Evolutionary conservation across 2,797 vertebrate species (phyloP), one percentile per base, ranked within the genome.

Genomic region (Moxostoma hubbsi): DNA sequence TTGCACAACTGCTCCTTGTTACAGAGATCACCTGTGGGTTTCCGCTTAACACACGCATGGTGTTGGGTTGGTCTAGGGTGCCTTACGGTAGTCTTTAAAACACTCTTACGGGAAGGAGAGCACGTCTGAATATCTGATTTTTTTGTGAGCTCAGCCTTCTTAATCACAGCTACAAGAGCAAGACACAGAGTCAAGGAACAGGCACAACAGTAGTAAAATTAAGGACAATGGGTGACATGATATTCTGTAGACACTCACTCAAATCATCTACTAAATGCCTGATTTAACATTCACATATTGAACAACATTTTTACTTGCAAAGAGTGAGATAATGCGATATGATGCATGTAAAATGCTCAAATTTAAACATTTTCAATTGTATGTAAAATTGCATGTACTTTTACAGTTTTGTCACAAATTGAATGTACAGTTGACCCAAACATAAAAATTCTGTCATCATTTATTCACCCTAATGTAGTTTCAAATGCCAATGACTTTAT

Each of bases 61-160:
- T 98, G 96, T 92, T 98, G 97, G 91, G 92, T 91, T 88, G 97
- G 94, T 87, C 97, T 97, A 92, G 96, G 93, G 87, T 98, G 97
- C 89, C 97, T 97, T 90, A 94, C 94, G 79, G 95, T 93, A 86
- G 96, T 92, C 94, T 97, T 99, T 95, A 96, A 94, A 91, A 89
- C 92, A 85, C 93, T 96, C 96, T 96, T 97, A 94, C 96, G 97
- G 90, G 95, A 95, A 0, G 98, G 98, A 91, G 98, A 99, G 83
- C 95, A 96, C 92, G 92, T 93, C 94, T 95, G 97, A 95, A 92
- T 95, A 88, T 98, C 97, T 88, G 94, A 90, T 95, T 97, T 99
- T 96, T 97, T 98, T 94, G 94, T 94, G 89, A 97, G 91, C 93
- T 99, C 98, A 90, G 96, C 93, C 94, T 97, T 98, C 95, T 95